phyloP scores from a whole-genome alignment of 2,797 vertebrate species.

The Oreochromis grahami region DNA sequence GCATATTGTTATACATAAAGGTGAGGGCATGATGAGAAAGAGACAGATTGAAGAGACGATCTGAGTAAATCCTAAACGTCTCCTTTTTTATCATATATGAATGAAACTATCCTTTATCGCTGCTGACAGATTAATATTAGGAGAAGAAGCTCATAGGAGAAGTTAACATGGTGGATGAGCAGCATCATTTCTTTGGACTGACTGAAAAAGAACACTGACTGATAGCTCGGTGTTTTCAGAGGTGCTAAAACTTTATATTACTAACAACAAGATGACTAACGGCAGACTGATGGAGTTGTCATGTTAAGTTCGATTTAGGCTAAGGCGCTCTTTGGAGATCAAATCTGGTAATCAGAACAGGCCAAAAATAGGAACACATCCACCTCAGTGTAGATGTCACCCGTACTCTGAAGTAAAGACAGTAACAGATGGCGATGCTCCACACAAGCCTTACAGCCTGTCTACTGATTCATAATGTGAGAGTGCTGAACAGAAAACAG shows the following conservation, averaged over 20 bases:
- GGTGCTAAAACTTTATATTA: background rate
- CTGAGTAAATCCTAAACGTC: background rate
- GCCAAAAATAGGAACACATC: constrained; percentile 36
- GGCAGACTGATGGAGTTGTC: background rate
- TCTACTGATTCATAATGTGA: constrained; percentile 50
- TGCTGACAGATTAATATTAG: background rate
- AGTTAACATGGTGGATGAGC: background rate
- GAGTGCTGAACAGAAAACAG: constrained; percentile 6
- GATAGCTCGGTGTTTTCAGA: background rate
- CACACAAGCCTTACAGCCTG: constrained; percentile 36
- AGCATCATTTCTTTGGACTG: background rate
- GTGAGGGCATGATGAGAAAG: background rate
- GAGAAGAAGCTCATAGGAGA: background rate
- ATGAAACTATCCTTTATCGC: background rate
- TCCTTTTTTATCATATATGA: background rate
- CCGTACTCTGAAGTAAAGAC: constrained; percentile 36
- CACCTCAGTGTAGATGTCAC: constrained; percentile 30
- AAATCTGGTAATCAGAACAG: constrained; percentile 20
- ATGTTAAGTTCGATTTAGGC: background rate
- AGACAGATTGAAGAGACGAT: background rate
- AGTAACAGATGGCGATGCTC: constrained; percentile 54
- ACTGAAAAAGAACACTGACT: background rate
- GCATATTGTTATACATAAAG: background rate
- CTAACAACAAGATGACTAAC: background rate
- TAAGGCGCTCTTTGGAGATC: background rate